These are phyloP conservation scores for Girardia tigrina DNA, from an alignment of 2,888 invertebrate species.

Conservation along the genomic window DNA sequence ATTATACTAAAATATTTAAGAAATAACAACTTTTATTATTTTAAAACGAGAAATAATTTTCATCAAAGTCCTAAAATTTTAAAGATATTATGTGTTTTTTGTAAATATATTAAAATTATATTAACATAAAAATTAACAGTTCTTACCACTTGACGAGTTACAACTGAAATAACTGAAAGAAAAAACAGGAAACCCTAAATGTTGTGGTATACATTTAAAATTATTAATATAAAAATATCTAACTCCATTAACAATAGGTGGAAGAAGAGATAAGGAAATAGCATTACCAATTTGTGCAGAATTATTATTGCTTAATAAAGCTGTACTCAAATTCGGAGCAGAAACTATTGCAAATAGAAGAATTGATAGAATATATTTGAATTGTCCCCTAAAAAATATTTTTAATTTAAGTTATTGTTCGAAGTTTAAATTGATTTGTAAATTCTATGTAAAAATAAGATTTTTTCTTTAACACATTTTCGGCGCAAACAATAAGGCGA, in stretches of 20 bases:
- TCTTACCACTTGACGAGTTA: not conserved
- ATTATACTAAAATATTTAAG: too few species aligned
- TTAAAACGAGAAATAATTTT: too few species aligned
- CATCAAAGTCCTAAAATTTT: too few species aligned
- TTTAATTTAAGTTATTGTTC: too few species aligned
- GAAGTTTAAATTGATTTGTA: too few species aligned
- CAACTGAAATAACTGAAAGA: not conserved
- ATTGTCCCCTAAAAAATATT: slow-evolving; percentile 11
- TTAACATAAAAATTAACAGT: too few species aligned
- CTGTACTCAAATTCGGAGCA: slow-evolving; percentile 8
- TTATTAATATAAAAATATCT: not conserved
- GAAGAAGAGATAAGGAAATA: slow-evolving; percentile 34
- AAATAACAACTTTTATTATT: too few species aligned
- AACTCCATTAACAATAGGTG: slow-evolving; percentile 33
- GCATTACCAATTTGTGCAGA: slow-evolving; percentile 35
- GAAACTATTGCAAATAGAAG: slow-evolving; percentile 13
- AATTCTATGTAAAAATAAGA: too few species aligned
- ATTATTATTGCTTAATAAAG: slow-evolving; percentile 28
- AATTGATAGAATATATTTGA: slow-evolving; percentile 11
- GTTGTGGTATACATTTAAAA: not conserved
- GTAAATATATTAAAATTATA: too few species aligned
- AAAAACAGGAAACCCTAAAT: slow-evolving; percentile 1
- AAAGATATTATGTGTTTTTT: too few species aligned
- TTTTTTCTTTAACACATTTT: too few species aligned
- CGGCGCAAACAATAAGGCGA: too few species aligned